Evolutionary conservation across 2,888 invertebrate genomes (phyloP), one percentile per base, ranked within the genome.

Genomic region (Lingula anatina): DNA sequence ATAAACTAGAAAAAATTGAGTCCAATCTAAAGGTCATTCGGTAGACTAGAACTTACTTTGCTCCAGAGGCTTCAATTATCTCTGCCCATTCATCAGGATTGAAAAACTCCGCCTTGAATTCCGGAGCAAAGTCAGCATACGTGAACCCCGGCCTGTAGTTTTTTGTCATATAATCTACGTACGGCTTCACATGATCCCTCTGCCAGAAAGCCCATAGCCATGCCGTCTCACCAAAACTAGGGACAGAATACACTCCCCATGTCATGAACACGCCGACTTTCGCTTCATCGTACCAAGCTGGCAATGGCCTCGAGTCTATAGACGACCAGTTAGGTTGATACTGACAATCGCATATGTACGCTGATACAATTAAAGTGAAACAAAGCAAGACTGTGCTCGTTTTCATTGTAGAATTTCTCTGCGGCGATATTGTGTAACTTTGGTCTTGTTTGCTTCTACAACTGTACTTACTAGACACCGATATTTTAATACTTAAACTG

Each of bases 81-180:
- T 86, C 78, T 0, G 89, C 89, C 92, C 94, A 96, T 64, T 86
- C 79, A 0, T 83, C 78, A 0, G 94, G 85, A 71, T 93, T 83
- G 69, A 87, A 96, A 65, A 93, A 87, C 74, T 93, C 91, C 0
- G 91, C 57, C 27, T 86, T 91, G 65, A 95, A 94, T 67, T 88
- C 39, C 18, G 83, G 83, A 0, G 86, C 95, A 78, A 95, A 95
- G 50, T 95, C 90, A 69, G 91, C 90, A 76, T 96, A 96, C 0
- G 88, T 85, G 66, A 90, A 92, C 42, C 81, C 83, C 2, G 90
- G 90, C 47, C 85, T 86, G 75, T 89, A 95, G 68, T 90, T 90
- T 28, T 84, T 79, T 27, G 83, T 75, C 89, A 96, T 92, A 70
- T 87, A 95, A 15, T 65, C 55, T 7, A 43, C 43, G 26, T 24